These are phyloP conservation scores for Symphodus melops DNA, from an alignment of 2,113 vertebrate genomes.

Conservation along the genomic window DNA sequence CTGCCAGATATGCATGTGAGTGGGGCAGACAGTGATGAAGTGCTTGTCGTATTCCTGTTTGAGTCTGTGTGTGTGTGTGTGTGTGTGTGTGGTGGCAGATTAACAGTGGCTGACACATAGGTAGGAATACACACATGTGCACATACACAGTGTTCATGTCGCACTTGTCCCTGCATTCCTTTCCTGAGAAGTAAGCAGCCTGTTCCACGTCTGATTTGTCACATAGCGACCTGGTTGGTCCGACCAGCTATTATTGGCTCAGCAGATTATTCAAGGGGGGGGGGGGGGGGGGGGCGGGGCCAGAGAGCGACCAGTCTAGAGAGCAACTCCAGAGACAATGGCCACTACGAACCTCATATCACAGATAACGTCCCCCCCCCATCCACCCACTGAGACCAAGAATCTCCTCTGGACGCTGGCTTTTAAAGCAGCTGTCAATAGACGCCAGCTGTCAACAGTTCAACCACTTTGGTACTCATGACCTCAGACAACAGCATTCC, in stretches of 20 bases:
- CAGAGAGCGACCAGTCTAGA: constrained; percentile 44
- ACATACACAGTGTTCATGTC: not conserved
- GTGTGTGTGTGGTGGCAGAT: constrained; percentile 52
- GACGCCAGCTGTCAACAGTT: constrained; percentile 74
- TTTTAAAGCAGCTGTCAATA: constrained; percentile 65
- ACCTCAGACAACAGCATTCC: constrained; percentile 55
- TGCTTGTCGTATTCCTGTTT: constrained; percentile 41
- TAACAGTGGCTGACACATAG: constrained; percentile 51
- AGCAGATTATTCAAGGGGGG: constrained; percentile 52
- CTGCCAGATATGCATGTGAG: constrained; percentile 60
- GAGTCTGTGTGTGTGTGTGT: constrained; percentile 27
- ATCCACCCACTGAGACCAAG: constrained; percentile 41
- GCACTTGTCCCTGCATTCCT: constrained; percentile 64
- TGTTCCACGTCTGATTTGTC: constrained; percentile 72
- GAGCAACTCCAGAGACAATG: constrained; percentile 73
- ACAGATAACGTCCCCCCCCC: constrained; percentile 52
- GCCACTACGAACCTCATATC: constrained; percentile 65
- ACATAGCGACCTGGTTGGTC: constrained; percentile 69
- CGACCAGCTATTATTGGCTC: constrained; percentile 76
- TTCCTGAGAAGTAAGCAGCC: constrained; percentile 68
- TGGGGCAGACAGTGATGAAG: constrained; percentile 66
- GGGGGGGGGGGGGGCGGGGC: constrained; percentile 2
- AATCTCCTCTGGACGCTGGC: constrained; percentile 55
- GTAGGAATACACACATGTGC: constrained; percentile 38
- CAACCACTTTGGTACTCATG: constrained; percentile 40